Conservation (phyloP, 2,888 invertebrate species). For the Toxonevra muliebris region DNA sequence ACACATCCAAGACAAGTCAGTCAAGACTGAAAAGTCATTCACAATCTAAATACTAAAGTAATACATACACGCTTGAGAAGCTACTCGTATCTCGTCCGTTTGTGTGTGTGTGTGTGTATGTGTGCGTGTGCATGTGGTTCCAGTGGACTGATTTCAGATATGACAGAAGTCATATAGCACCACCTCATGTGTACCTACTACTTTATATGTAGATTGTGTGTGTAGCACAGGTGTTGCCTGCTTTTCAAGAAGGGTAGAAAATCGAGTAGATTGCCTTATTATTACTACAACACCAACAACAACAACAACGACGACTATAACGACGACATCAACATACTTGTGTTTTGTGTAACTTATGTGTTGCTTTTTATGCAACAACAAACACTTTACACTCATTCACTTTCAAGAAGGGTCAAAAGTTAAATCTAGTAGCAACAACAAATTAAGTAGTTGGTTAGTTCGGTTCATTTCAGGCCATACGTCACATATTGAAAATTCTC, state of each 20-base stretch:
- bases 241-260: not conserved
- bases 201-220: not conserved
- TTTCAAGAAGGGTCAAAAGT: conserved; percentile 28
- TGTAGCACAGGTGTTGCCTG: conserved; percentile 25
- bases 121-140: conserved; percentile 6
- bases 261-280: not conserved
- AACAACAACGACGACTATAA: not conserved
- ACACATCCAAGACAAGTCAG: too few relatives aligned
- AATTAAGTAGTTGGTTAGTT: too few relatives aligned
- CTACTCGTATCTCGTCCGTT: conserved; percentile 17
- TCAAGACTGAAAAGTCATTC: too few relatives aligned
- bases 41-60: not conserved
- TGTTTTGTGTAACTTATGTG: too few relatives aligned
- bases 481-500: too few relatives aligned
- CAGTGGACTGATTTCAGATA: conserved; percentile 25
- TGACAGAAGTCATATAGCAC: conserved; percentile 14
- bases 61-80: conserved; percentile 14
- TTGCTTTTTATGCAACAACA: too few relatives aligned
- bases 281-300: not conserved
- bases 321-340: not conserved
- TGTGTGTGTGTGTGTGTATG: not conserved
- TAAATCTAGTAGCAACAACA: conserved; percentile 13
- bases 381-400: too few relatives aligned
- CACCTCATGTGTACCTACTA: conserved; percentile 13
- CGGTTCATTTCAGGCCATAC: too few relatives aligned